phyloP scores from a whole-genome alignment of 2,113 vertebrate species.

The Macroglossus sobrinus region DNA sequence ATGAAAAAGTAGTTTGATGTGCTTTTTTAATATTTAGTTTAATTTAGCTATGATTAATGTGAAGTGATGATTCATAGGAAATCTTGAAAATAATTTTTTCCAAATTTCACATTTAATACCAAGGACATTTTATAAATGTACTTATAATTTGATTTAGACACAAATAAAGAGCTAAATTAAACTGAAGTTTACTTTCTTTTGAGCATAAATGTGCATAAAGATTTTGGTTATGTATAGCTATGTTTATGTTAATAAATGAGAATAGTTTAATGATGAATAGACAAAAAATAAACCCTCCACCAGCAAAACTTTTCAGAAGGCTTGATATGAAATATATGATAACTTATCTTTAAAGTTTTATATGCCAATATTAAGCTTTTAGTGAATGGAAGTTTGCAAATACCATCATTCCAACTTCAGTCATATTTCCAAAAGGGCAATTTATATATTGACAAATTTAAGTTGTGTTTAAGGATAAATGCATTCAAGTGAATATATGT shows the following conservation, averaged over 20 bases:
- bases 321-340: not conserved
- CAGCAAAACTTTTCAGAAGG: not conserved
- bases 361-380: not conserved
- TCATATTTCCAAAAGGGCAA: not conserved
- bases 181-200: constrained; percentile 37
- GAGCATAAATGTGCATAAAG: not conserved
- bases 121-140: constrained; percentile 36
- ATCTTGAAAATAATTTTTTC: constrained; percentile 49
- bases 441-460: not conserved
- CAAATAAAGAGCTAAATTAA: constrained; percentile 32
- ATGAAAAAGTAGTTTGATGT: not conserved
- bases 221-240: not conserved
- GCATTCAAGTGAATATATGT: not conserved
- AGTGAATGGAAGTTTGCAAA: not conserved
- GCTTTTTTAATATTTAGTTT: constrained; percentile 46
- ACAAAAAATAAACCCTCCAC: not conserved
- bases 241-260: constrained; percentile 44
- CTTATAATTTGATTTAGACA: constrained; percentile 36
- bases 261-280: not conserved
- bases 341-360: not conserved
- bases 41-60: constrained; percentile 37
- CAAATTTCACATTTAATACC: constrained; percentile 1
- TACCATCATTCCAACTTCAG: not conserved
- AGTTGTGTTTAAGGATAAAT: not conserved
- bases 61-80: constrained; percentile 1